Evolutionary conservation across 2,888 invertebrate species (phyloP).

Genomic region (Eurois occulta): DNA sequence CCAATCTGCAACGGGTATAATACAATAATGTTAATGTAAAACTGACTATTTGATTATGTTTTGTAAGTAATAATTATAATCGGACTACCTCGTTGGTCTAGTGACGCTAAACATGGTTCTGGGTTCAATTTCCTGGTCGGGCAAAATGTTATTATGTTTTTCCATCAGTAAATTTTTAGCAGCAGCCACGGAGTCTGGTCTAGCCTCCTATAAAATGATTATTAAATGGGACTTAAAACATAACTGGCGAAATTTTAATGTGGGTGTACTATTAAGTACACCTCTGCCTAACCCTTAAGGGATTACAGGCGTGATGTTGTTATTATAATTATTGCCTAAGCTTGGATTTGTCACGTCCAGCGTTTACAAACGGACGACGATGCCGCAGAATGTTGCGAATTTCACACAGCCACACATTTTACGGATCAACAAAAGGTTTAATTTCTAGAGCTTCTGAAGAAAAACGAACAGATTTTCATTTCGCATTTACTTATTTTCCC

Average conservation of each 20-base stretch:
- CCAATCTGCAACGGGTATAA: not conserved
- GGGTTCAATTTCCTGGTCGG: not conserved
- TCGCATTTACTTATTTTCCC: slow-evolving; percentile 1
- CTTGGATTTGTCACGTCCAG: not conserved
- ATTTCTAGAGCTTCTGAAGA: not conserved
- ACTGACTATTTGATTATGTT: not conserved
- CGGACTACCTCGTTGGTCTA: too few species aligned
- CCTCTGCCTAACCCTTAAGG: not conserved
- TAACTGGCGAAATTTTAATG: not conserved
- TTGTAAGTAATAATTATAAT: not conserved
- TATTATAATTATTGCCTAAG: not conserved
- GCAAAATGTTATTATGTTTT: not conserved
- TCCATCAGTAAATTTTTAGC: too few species aligned
- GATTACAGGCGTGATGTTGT: not conserved
- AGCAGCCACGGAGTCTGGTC: not conserved
- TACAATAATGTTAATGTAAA: not conserved
- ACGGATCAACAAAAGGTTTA: not conserved
- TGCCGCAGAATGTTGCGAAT: not conserved
- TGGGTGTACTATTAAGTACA: not conserved
- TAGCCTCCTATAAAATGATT: too few species aligned
- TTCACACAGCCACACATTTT: not conserved
- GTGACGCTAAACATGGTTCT: not conserved
- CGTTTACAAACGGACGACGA: not conserved
- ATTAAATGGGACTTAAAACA: not conserved
- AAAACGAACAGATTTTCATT: not conserved